Percentiles rank a stretch among this genome's conserved stretches.
These are phyloP conservation scores for Lasioglossum pauxillum DNA, from an alignment of 2,888 invertebrate species.

Conservation along the genomic window DNA sequence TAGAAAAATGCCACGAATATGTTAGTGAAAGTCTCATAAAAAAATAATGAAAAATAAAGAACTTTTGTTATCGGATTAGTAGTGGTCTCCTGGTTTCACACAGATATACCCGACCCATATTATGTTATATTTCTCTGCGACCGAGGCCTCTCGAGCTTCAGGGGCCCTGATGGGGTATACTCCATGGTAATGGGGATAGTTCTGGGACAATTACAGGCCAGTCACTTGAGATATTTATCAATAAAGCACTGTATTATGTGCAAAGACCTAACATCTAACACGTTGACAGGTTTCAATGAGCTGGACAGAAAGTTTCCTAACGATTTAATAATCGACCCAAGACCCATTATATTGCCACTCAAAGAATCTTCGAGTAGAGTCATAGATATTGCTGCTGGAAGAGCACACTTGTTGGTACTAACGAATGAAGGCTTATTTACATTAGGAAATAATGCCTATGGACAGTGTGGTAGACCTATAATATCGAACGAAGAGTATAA, in stretches of 20 bases:
- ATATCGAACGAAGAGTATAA: conserved; percentile 91
- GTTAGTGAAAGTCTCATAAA: no score
- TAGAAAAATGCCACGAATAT: no score
- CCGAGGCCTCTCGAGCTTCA: no score
- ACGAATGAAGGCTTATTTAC: conserved; percentile 93
- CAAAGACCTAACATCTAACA: background rate
- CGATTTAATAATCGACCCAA: conserved; percentile 89
- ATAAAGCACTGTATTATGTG: background rate
- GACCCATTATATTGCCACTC: conserved; percentile 89
- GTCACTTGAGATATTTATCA: no score
- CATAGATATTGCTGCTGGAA: conserved; percentile 90
- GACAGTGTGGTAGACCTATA: conserved; percentile 95
- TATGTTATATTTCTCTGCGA: no score
- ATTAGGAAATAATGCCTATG: conserved; percentile 96
- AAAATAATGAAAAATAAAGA: no score
- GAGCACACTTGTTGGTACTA: conserved; percentile 93
- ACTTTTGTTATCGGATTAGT: no score
- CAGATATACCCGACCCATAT: no score
- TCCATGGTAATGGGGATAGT: no score
- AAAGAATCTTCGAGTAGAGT: conserved; percentile 86
- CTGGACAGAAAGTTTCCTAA: conserved; percentile 87
- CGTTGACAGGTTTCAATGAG: conserved; percentile 60
- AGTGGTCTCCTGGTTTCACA: no score
- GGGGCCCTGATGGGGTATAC: no score
- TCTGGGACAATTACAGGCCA: no score